These are phyloP conservation scores for Pseudorasbora parva DNA, from an alignment of 2,113 vertebrate species.

Conservation along the genomic window DNA sequence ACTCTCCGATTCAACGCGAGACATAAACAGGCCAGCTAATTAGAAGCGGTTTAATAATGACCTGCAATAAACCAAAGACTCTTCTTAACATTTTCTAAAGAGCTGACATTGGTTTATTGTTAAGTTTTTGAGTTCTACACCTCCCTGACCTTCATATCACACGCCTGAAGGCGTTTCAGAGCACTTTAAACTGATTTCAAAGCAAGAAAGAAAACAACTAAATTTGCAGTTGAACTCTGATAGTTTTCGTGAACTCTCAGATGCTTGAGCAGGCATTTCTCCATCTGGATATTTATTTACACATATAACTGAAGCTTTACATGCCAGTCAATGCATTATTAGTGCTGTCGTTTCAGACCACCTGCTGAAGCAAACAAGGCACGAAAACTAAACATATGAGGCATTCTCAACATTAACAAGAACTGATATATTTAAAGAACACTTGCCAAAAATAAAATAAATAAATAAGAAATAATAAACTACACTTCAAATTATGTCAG, in stretches of 20 bases:
- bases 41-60: conserved; percentile 5
- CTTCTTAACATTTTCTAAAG: not conserved
- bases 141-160: conserved; percentile 26
- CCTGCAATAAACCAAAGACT: not conserved
- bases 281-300: not conserved
- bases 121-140: not conserved
- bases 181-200: conserved; percentile 14
- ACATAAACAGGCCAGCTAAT: conserved; percentile 16
- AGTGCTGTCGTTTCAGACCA: not conserved
- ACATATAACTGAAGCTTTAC: not conserved
- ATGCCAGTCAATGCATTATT: not conserved
- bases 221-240: conserved; percentile 10
- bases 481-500: not conserved
- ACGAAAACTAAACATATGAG: not conserved
- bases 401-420: not conserved
- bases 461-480: not conserved
- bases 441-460: not conserved
- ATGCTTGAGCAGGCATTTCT: not conserved
- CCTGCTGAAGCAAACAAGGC: not conserved
- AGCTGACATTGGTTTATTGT: not conserved
- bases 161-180: conserved; percentile 17
- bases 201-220: conserved; percentile 24
- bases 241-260: conserved; percentile 10
- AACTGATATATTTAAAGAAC: not conserved
- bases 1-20: not conserved